Conservation (phyloP, 37 sponge, comb jelly and placozoan species). For the Agelas oroides region DNA sequence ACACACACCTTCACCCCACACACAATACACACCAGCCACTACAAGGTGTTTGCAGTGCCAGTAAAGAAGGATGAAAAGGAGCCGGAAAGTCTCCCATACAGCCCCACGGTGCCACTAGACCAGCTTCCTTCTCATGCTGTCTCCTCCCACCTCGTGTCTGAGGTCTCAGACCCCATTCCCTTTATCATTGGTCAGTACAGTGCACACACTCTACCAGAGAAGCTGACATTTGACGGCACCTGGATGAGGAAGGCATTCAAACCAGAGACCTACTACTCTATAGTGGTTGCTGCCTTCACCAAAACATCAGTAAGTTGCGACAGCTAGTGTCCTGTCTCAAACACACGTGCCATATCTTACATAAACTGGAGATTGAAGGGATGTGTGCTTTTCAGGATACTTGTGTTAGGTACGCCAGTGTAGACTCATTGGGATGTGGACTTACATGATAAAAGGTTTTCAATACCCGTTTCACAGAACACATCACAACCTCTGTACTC, state of each 20-base stretch:
- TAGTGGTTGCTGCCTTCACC: slow-evolving; percentile 58
- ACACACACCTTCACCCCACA: too few species aligned
- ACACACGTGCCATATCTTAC: not conserved
- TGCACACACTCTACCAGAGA: slow-evolving; percentile 29
- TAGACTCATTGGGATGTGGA: too few species aligned
- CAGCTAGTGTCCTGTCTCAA: too few species aligned
- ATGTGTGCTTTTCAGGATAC: not conserved
- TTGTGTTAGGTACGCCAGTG: too few species aligned
- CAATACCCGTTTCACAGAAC: not conserved
- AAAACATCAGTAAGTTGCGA: slow-evolving; percentile 24
- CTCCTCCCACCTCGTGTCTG: slow-evolving; percentile 16
- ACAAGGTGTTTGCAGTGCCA: slow-evolving; percentile 61
- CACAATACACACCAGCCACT: slow-evolving; percentile 27
- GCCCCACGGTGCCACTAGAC: slow-evolving; percentile 12
- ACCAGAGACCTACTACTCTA: slow-evolving; percentile 42
- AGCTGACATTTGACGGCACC: slow-evolving; percentile 12
- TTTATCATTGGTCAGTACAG: slow-evolving; percentile 44
- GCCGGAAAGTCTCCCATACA: slow-evolving; percentile 33
- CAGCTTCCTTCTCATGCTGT: slow-evolving; percentile 30
- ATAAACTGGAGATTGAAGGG: not conserved
- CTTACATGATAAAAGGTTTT: too few species aligned
- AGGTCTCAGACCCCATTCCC: slow-evolving; percentile 38
- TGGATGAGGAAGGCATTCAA: slow-evolving; percentile 46
- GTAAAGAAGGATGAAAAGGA: not conserved
- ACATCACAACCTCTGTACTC: slow-evolving; percentile 8